phyloP scores from a whole-genome alignment of 1,140 invertebrate species.

The Apis cerana region DNA sequence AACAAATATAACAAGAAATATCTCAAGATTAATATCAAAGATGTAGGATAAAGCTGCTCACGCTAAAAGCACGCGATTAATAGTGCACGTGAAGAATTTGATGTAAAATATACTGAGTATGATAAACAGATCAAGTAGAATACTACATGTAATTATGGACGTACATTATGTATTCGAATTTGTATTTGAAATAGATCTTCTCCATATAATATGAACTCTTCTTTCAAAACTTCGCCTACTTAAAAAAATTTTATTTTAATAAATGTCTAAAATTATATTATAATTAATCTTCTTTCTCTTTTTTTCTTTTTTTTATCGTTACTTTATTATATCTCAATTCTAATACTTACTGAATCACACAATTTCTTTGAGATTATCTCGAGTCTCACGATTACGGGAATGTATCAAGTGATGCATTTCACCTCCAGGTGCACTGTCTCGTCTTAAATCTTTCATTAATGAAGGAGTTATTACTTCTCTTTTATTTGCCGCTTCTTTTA shows the following conservation, averaged over 20 bases:
- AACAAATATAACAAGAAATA: constrained; percentile 33
- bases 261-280: not conserved
- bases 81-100: constrained; percentile 17
- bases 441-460: constrained; percentile 68
- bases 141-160: constrained; percentile 52
- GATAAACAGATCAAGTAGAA: constrained; percentile 38
- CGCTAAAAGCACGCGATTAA: constrained; percentile 37
- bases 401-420: constrained; percentile 76
- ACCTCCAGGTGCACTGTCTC: constrained; percentile 76
- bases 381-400: constrained; percentile 75
- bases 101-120: constrained; percentile 36
- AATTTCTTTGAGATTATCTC: constrained; percentile 76
- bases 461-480: constrained; percentile 68
- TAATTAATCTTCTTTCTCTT: constrained; percentile 1
- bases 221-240: constrained; percentile 32
- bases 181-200: constrained; percentile 37
- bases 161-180: constrained; percentile 49
- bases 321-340: not conserved
- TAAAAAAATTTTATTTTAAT: constrained; percentile 20
- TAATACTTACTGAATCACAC: constrained; percentile 72
- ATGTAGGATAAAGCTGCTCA: constrained; percentile 21
- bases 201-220: constrained; percentile 31
- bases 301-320: no score
- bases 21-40: constrained; percentile 34
- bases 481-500: constrained; percentile 79